Base-by-base conservation (phyloP, 2,888 invertebrate species). In the Ophion ellenae region DNA sequence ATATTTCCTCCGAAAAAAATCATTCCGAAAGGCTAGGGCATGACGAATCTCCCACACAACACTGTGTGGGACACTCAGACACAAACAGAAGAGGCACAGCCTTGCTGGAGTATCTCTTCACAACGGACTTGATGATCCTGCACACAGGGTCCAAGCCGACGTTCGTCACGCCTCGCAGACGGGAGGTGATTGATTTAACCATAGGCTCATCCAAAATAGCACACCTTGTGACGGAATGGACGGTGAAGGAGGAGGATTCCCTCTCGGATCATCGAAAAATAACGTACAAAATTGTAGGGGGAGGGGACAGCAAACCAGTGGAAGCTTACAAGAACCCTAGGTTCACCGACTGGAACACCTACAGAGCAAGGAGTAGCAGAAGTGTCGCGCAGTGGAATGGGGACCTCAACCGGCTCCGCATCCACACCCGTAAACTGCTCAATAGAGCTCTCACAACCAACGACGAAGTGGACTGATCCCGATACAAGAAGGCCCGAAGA, bases 371-470 rank as follows among this genome's bases (percentile, higher is more conserved):
- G 83, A 20, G 47, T 40, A 1, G 79, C 70, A 66, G 71, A 53
- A 70, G 14, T 57, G 71, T 76, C 1, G 32, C 85, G 2, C 84
- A 75, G 86, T 87, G 86, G 86, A 86, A 82, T 45, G 10, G 40
- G 0, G 20, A 82, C 28, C 82, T 86, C 6, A 71, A 40, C 7
- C 67, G n/a, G 17, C 24, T 63, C 11, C 73, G 78, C 32, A 10
- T 14, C 7, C 4, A 14, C 3, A 47, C 69, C 0, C 69, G 85
- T 1, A 70, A 59, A n/a, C 66, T 75, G n/a, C 69, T 81, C 5
- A 83, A 83, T 2, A 74, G 36, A n/a, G 75, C 80, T 24, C 53
- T 78, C 9, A 86, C 71, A 14, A 79, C 74, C n/a, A 77, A 75
- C 11, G 61, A 32, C 1, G 61, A 74, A 32, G n/a, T 32, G 0